Base-by-base conservation (phyloP, 2,113 vertebrate species). In the Myotis brandtii region DNA sequence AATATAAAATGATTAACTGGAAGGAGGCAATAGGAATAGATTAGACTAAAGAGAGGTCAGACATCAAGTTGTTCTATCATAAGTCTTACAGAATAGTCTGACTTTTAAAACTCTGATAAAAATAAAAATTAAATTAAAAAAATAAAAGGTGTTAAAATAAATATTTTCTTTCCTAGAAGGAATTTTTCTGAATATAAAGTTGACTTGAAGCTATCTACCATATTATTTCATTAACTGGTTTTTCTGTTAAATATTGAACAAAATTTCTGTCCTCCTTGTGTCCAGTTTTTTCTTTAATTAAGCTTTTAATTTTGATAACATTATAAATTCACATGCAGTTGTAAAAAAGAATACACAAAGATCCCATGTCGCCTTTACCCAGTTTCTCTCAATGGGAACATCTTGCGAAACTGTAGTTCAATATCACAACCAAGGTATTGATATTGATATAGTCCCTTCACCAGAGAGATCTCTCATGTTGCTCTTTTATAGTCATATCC, bases 41-140 rank as follows among this genome's bases (percentile, higher is more conserved):
- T 30, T 76, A 67, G 43, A 43, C 43, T 43, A 8, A 59, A 79
- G 48, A 89, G 37, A 76, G 79, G 48, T 69, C 48, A 77, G 25
- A 34, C 25, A 77, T 77, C 12, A 90, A 75, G 37, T 37, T 18
- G 32, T 37, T 56, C 4, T 76, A 83, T 89, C 56, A 69, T 94
- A 25, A 91, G 6, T 67, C 62, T 50, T 84, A 83, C 1, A 37
- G 17, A 69, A 89, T 9, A 46, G 34, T 34, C 59, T 50, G 48
- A 84, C 48, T 89, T 94, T 75, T 82, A 23, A 72, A 84, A 59
- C 25, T 80, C 81, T 70, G 72, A 86, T 64, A 91, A 90, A 89
- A 77, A 59, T 69, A n/a, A 77, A 91, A 72, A 72, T 34, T 72
- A 85, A 85, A 77, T 27, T 52, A 4, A 69, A 66, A 90, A 75